phyloP scores from a whole-genome alignment of 92 coral and sea anemone species.

The Pocillopora meandrina region DNA sequence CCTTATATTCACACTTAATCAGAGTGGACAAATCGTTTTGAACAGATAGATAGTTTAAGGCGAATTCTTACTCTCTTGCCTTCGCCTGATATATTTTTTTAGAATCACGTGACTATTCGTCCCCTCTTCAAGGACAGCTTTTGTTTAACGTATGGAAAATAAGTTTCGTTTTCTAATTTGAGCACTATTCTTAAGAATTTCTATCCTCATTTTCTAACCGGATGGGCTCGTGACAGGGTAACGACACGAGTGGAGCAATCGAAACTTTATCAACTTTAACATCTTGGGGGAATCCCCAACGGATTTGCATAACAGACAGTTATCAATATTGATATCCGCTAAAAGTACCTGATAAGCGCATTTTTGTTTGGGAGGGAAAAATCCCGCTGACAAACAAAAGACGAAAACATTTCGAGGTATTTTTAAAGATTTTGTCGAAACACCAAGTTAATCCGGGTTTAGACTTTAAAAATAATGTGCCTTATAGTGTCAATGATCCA shows the following conservation, averaged over 20 bases:
- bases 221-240: neutral
- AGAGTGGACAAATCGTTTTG: neutral
- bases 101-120: slow-evolving; percentile 1
- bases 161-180: neutral
- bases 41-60: neutral
- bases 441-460: too few relatives aligned
- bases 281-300: neutral
- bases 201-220: neutral
- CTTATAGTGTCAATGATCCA: too few relatives aligned
- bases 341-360: neutral
- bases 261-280: neutral
- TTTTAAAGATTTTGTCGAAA: neutral
- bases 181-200: neutral
- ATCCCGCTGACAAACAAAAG: neutral
- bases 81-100: neutral
- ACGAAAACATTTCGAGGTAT: neutral
- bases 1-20: neutral
- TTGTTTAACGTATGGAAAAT: neutral
- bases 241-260: neutral
- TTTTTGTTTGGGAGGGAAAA: neutral
- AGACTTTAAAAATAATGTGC: too few relatives aligned
- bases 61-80: neutral
- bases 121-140: neutral
- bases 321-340: neutral
- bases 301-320: neutral